phyloP scores from a whole-genome alignment of 1,140 invertebrate genomes.

The Vanessa atalanta region DNA sequence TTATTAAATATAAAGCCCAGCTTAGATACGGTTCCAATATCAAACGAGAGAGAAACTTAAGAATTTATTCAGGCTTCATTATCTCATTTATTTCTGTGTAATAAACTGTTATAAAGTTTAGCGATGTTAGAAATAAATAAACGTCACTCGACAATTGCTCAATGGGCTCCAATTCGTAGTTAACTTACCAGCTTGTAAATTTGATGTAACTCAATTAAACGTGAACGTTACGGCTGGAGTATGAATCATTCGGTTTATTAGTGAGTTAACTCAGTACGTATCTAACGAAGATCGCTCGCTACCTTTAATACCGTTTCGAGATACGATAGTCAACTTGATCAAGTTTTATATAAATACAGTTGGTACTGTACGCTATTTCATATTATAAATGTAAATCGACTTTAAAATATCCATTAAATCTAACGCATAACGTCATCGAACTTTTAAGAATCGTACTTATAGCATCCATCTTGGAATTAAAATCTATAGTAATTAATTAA shows the following conservation, averaged over 20 bases:
- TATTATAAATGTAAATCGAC: background rate
- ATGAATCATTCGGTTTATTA: slow-evolving; percentile 60
- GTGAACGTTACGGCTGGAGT: slow-evolving; percentile 33
- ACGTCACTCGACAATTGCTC: slow-evolving; percentile 29
- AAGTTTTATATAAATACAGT: background rate
- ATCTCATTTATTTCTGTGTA: background rate
- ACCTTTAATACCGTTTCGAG: slow-evolving; percentile 19
- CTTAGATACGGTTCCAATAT: too few relatives aligned
- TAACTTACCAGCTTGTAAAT: slow-evolving; percentile 40
- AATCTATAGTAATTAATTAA: slow-evolving; percentile 14
- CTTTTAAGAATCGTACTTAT: background rate
- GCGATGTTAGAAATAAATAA: slow-evolving; percentile 24
- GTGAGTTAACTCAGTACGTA: slow-evolving; percentile 42
- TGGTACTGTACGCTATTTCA: background rate
- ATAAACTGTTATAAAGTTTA: slow-evolving; percentile 12
- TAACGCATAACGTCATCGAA: background rate
- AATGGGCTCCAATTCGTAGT: slow-evolving; percentile 20
- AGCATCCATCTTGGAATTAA: background rate
- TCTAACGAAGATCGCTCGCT: slow-evolving; percentile 20
- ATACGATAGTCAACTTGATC: background rate
- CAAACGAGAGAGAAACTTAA: background rate
- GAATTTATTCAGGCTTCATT: background rate
- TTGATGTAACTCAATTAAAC: slow-evolving; percentile 51
- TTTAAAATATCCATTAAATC: background rate
- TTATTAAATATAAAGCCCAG: background rate